Conservation (phyloP, 2,797 vertebrate species). For the Notoglanidium macrostoma region DNA sequence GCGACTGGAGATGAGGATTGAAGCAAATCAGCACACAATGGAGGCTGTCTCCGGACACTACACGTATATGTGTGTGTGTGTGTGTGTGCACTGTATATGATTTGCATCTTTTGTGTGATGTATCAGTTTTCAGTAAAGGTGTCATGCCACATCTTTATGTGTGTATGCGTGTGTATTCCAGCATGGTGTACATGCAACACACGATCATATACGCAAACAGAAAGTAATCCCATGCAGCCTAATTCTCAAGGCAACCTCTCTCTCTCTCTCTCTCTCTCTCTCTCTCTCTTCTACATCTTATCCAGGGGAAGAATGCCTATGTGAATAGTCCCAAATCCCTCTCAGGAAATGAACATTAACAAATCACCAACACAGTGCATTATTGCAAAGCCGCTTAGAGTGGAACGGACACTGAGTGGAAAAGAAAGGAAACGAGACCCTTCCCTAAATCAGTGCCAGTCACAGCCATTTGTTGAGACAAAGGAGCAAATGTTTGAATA, state of each 20-base stretch:
- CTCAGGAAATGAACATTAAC: slow-evolving; percentile 71
- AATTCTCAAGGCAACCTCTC: not conserved
- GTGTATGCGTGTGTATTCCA: not conserved
- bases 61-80: slow-evolving; percentile 7
- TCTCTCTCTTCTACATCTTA: slow-evolving; percentile 33
- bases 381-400: slow-evolving; percentile 64
- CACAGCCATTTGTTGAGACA: slow-evolving; percentile 66
- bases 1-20: slow-evolving; percentile 50
- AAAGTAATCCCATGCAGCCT: not conserved
- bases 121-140: slow-evolving; percentile 24
- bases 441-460: slow-evolving; percentile 62
- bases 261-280: not conserved
- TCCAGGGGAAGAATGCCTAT: slow-evolving; percentile 65
- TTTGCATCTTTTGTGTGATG: slow-evolving; percentile 44
- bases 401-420: slow-evolving; percentile 62
- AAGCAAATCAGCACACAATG: slow-evolving; percentile 55
- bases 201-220: not conserved
- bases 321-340: slow-evolving; percentile 71
- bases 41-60: slow-evolving; percentile 32
- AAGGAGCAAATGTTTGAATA: slow-evolving; percentile 57
- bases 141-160: not conserved
- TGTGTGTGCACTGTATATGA: slow-evolving; percentile 27
- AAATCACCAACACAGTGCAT: slow-evolving; percentile 56
- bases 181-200: not conserved
- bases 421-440: slow-evolving; percentile 65